phyloP scores from a whole-genome alignment of 2,113 vertebrate species.

The cat (Felis catus) region F.catus_Fca126_mat1.0 CM031417.1:117821501-117822000 shows the following conservation, averaged over 20 bases:
- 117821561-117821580: neutral
- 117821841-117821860: neutral
- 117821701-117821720: neutral
- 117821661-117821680: conserved; percentile 34
- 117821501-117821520: conserved; percentile 25
- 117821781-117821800: neutral
- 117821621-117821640: neutral
- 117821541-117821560: neutral
- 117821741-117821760: neutral
- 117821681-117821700: neutral
- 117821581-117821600: neutral
- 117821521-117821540: neutral
- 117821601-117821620: neutral
- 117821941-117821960: neutral
- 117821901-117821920: neutral
- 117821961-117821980: neutral
- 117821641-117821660: neutral
- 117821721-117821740: neutral
- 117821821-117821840: conserved; percentile 4
- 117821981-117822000: conserved; percentile 45
- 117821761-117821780: neutral
- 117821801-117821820: neutral
- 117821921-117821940: neutral
- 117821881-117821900: neutral
- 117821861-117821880: neutral